Evolutionary conservation across 2,113 vertebrate species (phyloP), one percentile per base, ranked within the genome.

Genomic region (Holacanthus passer): DNA sequence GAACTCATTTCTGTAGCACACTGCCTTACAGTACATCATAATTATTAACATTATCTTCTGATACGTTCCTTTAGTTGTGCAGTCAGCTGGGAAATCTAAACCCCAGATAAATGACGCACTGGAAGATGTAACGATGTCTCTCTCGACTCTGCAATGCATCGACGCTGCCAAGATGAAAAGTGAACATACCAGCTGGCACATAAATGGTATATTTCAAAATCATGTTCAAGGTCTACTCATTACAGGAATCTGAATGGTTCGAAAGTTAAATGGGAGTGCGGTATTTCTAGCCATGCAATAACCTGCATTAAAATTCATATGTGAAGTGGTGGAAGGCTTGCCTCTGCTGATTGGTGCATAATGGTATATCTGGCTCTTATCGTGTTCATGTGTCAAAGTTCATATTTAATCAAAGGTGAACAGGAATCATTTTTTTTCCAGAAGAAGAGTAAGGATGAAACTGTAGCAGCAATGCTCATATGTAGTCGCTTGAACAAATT

Each of bases 311-410:
- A 48, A 53, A 81, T 74, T 62, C 74, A 41, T 45, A 12, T 43
- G 3, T 62, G 65, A 58, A 50, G 37, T 20, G 48, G 14, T 4
- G 45, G 24, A 24, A n/a, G 52, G 58, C 32, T 64, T 71, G 29
- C 55, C 20, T 73, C 20, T 48, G 53, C 24, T 82, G 45, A 77
- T 48, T 74, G 73, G 39, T 69, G 65, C 73, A 71, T 56, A 63
- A 70, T 64, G 22, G 22, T 43, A 48, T 27, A 62, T 31, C 14
- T 47, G 32, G 48, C 73, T 66, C 37, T 20, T 24, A 43, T 20
- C 31, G 22, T 66, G 70, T 50, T 37, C 35, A 43, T 39, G 53
- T 66, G 71, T 58, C 75, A 71, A 35, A 80, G 66, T 73, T 60
- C 48, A 82, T 29, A 31, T 71, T 48, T 58, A 84, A 84, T 69